Percentiles rank a stretch among this genome's conserved stretches.
These are phyloP conservation scores for Dromococcyx pavoninus DNA, from an alignment of 2,797 vertebrate species.

Conservation along the genomic window DNA sequence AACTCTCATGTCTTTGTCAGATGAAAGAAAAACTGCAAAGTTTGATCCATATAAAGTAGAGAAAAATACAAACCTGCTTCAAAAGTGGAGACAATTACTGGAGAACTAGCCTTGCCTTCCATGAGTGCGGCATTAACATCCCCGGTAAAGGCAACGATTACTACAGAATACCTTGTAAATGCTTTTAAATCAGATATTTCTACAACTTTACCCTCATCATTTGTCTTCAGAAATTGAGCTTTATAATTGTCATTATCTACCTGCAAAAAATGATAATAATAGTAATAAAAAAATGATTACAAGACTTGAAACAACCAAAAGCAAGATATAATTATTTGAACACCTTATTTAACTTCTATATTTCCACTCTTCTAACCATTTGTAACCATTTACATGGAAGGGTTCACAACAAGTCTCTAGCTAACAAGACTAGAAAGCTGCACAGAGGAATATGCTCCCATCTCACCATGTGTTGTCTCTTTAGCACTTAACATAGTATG, in stretches of 20 bases:
- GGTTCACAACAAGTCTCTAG: not conserved
- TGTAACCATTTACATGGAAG: not conserved
- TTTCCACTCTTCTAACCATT: not conserved
- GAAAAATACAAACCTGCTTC: constrained; percentile 85
- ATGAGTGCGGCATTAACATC: constrained; percentile 75
- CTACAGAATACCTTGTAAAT: constrained; percentile 88
- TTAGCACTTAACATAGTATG: accelerated
- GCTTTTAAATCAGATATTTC: constrained; percentile 86
- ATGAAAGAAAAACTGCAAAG: not conserved
- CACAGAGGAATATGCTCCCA: not conserved
- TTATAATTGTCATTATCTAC: constrained; percentile 82
- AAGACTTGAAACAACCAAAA: not conserved
- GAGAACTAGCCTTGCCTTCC: constrained; percentile 85
- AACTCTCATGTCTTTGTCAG: not conserved
- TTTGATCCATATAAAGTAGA: not conserved
- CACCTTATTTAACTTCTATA: not conserved
- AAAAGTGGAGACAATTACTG: constrained; percentile 83
- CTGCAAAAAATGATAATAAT: constrained; percentile 63
- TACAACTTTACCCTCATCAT: constrained; percentile 81
- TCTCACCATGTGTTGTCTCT: not conserved
- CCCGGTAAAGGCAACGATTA: constrained; percentile 88
- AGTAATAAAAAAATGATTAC: not conserved
- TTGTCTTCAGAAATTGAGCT: constrained; percentile 78
- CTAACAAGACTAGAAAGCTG: not conserved
- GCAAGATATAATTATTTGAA: not conserved